These are phyloP conservation scores for Holocentrus rufus DNA, from an alignment of 2,797 vertebrate species.

Conservation along the genomic window DNA sequence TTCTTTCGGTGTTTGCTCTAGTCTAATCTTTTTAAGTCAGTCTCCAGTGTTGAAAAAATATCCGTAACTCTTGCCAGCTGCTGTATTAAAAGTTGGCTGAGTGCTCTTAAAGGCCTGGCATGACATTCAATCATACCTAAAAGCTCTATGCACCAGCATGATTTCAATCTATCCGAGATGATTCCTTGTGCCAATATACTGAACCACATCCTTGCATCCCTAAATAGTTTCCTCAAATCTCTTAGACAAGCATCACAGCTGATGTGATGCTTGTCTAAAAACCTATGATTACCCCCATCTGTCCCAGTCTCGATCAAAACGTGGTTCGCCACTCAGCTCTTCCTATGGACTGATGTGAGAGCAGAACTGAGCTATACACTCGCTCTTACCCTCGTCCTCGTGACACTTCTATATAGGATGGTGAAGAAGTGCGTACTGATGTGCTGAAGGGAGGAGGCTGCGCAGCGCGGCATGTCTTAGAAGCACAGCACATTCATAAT, in stretches of 20 bases:
- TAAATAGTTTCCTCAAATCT: constrained; percentile 27
- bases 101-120: constrained; percentile 44
- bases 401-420: neutral
- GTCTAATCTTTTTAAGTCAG: neutral
- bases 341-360: no score
- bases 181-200: constrained; percentile 28
- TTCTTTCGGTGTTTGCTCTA: constrained; percentile 1
- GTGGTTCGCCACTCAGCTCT: neutral
- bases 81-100: constrained; percentile 53
- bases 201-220: constrained; percentile 30
- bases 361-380: neutral
- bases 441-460: neutral
- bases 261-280: neutral
- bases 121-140: constrained; percentile 51
- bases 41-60: constrained; percentile 26
- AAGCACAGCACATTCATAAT: constrained; percentile 26
- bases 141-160: constrained; percentile 26
- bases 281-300: neutral
- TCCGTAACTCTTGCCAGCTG: neutral
- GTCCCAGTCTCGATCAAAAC: neutral
- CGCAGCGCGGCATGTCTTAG: constrained; percentile 1
- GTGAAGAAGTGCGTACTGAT: neutral
- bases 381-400: neutral
- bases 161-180: constrained; percentile 4
- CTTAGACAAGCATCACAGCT: neutral